Conservation (phyloP, 1,140 invertebrate genomes). For the Anastrepha ludens region DNA sequence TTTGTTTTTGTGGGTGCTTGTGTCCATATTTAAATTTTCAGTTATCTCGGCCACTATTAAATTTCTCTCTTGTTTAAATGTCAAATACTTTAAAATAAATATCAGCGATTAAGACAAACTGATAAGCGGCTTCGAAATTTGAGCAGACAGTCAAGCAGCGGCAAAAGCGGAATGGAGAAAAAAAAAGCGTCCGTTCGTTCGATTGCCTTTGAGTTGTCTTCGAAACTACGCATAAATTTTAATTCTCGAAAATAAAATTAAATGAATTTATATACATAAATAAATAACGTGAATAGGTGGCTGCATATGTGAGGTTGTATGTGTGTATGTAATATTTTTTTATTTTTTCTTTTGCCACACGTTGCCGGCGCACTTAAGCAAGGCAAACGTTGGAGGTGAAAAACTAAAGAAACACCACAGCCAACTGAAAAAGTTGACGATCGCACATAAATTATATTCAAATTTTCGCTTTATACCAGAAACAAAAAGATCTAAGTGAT, state of each 20-base stretch:
- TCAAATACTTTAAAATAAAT: conserved; percentile 52
- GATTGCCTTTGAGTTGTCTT: conserved; percentile 20
- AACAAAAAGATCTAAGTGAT: neutral
- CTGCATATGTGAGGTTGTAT: too few relatives aligned
- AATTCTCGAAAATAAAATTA: conserved; percentile 24
- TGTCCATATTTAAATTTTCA: conserved; percentile 29
- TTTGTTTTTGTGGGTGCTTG: conserved; percentile 3
- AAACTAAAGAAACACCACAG: neutral
- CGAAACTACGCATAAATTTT: conserved; percentile 41
- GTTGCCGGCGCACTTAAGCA: neutral
- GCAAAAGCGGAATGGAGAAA: neutral
- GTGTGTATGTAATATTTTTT: neutral
- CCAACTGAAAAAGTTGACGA: neutral
- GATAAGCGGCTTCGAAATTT: conserved; percentile 49
- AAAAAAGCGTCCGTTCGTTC: neutral
- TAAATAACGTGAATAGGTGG: too few relatives aligned
- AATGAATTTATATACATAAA: too few relatives aligned
- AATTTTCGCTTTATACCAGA: conserved; percentile 60
- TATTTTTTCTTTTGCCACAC: neutral
- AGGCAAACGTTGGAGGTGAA: neutral
- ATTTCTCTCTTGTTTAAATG: conserved; percentile 28
- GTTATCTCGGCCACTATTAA: neutral
- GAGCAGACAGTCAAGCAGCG: neutral
- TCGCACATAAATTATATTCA: conserved; percentile 74
- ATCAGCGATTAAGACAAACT: conserved; percentile 55